Base-by-base conservation (phyloP, 1,140 invertebrate genomes). In the Panonychus citri region DNA sequence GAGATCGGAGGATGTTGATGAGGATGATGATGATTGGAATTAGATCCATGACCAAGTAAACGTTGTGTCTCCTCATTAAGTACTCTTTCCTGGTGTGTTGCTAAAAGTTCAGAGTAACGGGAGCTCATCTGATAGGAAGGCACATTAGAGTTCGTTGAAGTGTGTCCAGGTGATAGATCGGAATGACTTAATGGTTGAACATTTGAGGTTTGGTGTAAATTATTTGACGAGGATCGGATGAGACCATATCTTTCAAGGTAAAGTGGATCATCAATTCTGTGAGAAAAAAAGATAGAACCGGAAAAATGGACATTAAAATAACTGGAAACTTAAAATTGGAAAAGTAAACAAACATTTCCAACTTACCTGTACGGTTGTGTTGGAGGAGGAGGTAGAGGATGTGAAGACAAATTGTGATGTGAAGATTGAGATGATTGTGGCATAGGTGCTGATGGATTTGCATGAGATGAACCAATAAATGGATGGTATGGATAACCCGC, bases 201-300 rank as follows among this genome's bases (percentile, higher is more conserved):
- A 46, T 46, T 46, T 46, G 43, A n/a, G 1, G 21, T 24, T 46
- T 65, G 66, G 17, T 65, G 62, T 54, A 69, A 67, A 24, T 69
- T 66, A 48, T 70, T 60, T 48, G 77, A 73, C 39, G 75, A 73
- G 24, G 74, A 70, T 60, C 81, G 76, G 61, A 83, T 70, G 68
- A 83, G 71, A 53, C 78, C 74, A 68, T 79, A 80, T 59, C 81
- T 73, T 67, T 84, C 82, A 66, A 83, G 72, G 66, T 82, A 80
- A 62, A 83, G 69, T 57, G 81, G 80, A 66, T 84, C 82, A 68
- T 81, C 80, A 69, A 81, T 71, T 63, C 77, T 72, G 61, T n/a
- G 56, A 58, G 54, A n/a, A 13, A 19, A 46, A 2, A 46, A 24
- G 15, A 19, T 7, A n/a, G 21, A 24, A 46, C 8, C 2, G 3